Conservation (phyloP, 2,797 vertebrate genomes). For the Xyrichtys novacula region DNA sequence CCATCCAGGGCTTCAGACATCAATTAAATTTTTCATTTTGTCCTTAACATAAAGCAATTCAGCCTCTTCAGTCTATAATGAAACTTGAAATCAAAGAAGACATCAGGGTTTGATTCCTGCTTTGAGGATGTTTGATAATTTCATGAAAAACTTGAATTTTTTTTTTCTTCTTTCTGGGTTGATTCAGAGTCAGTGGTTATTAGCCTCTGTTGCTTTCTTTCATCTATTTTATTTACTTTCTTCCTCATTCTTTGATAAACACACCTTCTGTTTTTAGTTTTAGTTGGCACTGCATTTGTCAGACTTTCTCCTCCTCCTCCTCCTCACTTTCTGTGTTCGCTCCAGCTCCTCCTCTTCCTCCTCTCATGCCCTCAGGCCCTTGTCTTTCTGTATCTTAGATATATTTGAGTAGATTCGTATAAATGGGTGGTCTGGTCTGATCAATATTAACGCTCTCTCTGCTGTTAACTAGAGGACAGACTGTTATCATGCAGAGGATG, state of each 20-base stretch:
- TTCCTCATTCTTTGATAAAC: slow-evolving; percentile 18
- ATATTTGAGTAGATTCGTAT: slow-evolving; percentile 7
- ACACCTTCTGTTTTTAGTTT: too few relatives aligned
- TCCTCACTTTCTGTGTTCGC: slow-evolving; percentile 21
- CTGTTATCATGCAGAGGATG: slow-evolving; percentile 26
- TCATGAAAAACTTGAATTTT: too few relatives aligned
- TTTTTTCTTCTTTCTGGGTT: too few relatives aligned
- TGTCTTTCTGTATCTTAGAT: slow-evolving; percentile 15
- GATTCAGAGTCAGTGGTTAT: too few relatives aligned
- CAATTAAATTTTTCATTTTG: slow-evolving; percentile 1
- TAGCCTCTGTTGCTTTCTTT: neutral
- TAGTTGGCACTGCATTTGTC: too few relatives aligned
- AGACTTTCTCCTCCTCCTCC: neutral
- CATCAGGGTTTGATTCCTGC: too few relatives aligned
- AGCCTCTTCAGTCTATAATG: neutral
- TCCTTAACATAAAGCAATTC: slow-evolving; percentile 3
- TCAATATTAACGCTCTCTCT: slow-evolving; percentile 50
- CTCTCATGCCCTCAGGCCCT: slow-evolving; percentile 12
- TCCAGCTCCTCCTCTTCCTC: neutral
- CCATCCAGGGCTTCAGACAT: slow-evolving; percentile 32
- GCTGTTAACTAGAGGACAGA: slow-evolving; percentile 17
- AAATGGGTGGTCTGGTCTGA: slow-evolving; percentile 27
- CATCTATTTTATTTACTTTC: neutral
- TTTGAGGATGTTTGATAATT: too few relatives aligned
- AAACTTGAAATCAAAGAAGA: slow-evolving; percentile 4